Evolutionary conservation across 2,797 vertebrate genomes (phyloP).

Genomic region (Bryconaethiops microstoma): DNA sequence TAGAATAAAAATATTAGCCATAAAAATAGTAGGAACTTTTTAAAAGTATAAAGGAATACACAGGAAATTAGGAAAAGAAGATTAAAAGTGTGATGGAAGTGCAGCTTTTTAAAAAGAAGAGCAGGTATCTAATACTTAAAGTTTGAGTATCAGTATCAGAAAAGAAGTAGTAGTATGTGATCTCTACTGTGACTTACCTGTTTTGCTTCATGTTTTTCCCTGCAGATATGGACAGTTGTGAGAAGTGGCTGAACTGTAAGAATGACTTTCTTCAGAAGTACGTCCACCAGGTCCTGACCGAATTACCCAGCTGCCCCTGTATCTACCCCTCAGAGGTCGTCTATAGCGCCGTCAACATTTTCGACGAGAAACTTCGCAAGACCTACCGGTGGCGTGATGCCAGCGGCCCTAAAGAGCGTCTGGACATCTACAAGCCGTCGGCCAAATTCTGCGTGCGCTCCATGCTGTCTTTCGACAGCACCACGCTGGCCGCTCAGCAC

Average conservation of each 20-base stretch:
- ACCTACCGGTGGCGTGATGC: constrained; percentile 91
- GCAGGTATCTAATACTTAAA: background rate
- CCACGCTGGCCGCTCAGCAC: constrained; percentile 90
- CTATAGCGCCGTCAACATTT: constrained; percentile 84
- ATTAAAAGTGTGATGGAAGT: too few relatives aligned
- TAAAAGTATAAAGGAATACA: too few relatives aligned
- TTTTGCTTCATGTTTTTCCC: background rate
- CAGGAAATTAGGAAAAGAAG: too few relatives aligned
- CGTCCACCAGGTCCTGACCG: constrained; percentile 85
- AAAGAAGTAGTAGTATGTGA: background rate
- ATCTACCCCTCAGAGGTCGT: constrained; percentile 88
- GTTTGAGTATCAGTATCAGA: background rate
- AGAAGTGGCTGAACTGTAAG: constrained; percentile 96
- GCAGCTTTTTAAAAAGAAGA: too few relatives aligned
- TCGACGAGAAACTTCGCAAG: constrained; percentile 77
- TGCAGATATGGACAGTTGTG: constrained; percentile 92
- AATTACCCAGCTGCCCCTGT: constrained; percentile 94
- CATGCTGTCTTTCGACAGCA: constrained; percentile 87
- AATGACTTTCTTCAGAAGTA: constrained; percentile 93
- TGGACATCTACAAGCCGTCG: constrained; percentile 93
- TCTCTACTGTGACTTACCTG: background rate
- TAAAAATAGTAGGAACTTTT: too few relatives aligned
- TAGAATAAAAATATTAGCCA: too few relatives aligned
- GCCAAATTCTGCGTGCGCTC: constrained; percentile 92
- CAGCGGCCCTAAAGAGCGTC: constrained; percentile 87